Evolutionary conservation across 2,113 vertebrate genomes (phyloP).

Genomic region (Ammodytes marinus): DNA sequence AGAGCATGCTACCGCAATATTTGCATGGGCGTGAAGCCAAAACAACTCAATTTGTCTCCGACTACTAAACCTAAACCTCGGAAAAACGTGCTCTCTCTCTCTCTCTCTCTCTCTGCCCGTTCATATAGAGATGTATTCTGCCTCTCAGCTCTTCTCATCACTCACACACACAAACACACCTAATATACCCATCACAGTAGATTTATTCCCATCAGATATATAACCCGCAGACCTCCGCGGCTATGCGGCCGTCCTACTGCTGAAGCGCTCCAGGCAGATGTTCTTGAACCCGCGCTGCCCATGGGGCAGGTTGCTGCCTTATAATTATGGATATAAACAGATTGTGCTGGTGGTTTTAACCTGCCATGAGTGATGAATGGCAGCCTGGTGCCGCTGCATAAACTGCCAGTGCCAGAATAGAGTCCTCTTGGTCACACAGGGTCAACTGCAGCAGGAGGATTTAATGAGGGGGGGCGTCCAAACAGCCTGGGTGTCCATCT

Average conservation of each 20-base stretch:
- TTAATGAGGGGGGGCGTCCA: slow-evolving; percentile 71
- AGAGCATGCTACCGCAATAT: background rate
- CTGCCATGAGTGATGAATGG: slow-evolving; percentile 80
- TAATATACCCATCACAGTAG: slow-evolving; percentile 47
- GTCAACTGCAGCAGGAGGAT: slow-evolving; percentile 70
- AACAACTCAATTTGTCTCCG: slow-evolving; percentile 33
- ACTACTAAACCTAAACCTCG: slow-evolving; percentile 11
- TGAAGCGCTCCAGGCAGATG: slow-evolving; percentile 67
- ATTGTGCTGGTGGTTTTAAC: slow-evolving; percentile 77
- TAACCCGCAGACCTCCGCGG: slow-evolving; percentile 41
- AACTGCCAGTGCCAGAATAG: slow-evolving; percentile 59
- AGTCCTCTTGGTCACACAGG: slow-evolving; percentile 59
- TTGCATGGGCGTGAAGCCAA: slow-evolving; percentile 4
- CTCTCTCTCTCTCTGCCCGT: slow-evolving; percentile 3
- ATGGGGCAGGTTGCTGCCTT: slow-evolving; percentile 52
- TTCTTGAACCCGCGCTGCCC: slow-evolving; percentile 55
- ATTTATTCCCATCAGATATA: slow-evolving; percentile 46
- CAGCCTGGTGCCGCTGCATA: slow-evolving; percentile 53
- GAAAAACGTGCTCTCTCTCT: slow-evolving; percentile 4
- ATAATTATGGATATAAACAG: slow-evolving; percentile 83
- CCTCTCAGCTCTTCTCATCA: slow-evolving; percentile 15
- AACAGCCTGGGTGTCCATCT: slow-evolving; percentile 73
- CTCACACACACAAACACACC: slow-evolving; percentile 45
- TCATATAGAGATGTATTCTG: slow-evolving; percentile 10
- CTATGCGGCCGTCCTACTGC: slow-evolving; percentile 24